Percentiles rank a stretch among this genome's conserved stretches.
Conservation (phyloP, 2,113 vertebrate species). For the Conger conger region DNA sequence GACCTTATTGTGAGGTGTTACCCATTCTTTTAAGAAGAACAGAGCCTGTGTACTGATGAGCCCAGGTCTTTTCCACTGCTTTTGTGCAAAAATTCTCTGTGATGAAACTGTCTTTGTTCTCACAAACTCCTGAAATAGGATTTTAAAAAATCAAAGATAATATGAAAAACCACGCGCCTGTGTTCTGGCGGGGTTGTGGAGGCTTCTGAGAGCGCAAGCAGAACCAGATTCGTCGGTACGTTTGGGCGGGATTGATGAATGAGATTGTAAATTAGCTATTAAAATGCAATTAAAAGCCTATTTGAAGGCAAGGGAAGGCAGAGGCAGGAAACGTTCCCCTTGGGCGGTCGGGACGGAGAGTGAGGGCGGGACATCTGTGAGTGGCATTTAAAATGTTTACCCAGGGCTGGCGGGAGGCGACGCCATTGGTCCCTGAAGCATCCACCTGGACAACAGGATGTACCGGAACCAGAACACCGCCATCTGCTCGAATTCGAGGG, state of each 20-base stretch:
- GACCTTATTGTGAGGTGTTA: no score
- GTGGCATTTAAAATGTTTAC: not conserved
- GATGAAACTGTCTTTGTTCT: no score
- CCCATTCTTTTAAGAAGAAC: no score
- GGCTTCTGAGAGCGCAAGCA: not conserved
- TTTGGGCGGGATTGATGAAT: not conserved
- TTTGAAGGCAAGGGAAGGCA: not conserved
- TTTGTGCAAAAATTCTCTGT: no score
- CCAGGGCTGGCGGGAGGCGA: not conserved
- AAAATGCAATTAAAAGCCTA: constrained; percentile 23
- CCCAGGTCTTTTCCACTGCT: no score
- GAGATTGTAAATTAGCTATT: constrained; percentile 14
- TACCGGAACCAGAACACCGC: not conserved
- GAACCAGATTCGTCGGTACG: not conserved
- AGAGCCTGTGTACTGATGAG: no score
- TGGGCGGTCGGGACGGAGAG: not conserved
- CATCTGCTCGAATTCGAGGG: not conserved
- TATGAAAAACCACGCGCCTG: not conserved
- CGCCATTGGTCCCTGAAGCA: not conserved
- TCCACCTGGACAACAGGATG: not conserved
- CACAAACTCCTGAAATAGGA: not conserved
- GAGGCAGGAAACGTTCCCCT: not conserved
- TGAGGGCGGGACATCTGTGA: constrained; percentile 3
- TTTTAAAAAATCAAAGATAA: not conserved
- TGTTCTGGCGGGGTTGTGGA: not conserved